phyloP scores from a whole-genome alignment of 2,888 invertebrate species.

The Ornithoptera priamus region DNA sequence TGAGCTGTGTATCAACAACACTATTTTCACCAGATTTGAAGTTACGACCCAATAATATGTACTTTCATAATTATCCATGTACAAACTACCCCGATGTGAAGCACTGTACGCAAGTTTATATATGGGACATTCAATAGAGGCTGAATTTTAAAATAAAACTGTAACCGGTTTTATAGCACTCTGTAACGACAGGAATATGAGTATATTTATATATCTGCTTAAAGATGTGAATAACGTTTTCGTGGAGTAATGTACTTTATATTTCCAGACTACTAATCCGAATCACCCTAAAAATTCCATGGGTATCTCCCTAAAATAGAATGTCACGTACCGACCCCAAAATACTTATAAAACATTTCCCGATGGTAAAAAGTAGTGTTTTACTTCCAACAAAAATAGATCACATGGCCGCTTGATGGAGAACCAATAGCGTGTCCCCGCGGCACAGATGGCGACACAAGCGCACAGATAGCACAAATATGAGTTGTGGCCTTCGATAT shows the following conservation, averaged over 20 bases:
- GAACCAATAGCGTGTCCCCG: conserved; percentile 75
- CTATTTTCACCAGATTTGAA: conserved; percentile 53
- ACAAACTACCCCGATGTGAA: background rate
- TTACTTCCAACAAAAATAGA: conserved; percentile 78
- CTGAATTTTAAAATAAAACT: background rate
- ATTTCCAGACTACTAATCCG: conserved; percentile 30
- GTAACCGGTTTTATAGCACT: background rate
- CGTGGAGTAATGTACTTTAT: conserved; percentile 31
- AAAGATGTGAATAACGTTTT: conserved; percentile 19
- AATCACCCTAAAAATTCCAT: conserved; percentile 44
- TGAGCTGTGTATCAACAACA: conserved; percentile 57
- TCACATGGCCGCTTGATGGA: conserved; percentile 75
- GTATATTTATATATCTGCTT: background rate
- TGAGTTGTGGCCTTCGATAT: conserved; percentile 79
- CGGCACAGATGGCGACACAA: conserved; percentile 77
- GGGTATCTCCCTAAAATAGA: conserved; percentile 52
- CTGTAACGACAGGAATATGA: background rate
- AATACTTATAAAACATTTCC: conserved; percentile 76
- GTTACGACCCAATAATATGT: conserved; percentile 27
- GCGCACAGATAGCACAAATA: conserved; percentile 78
- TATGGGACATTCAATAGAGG: background rate
- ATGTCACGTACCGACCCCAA: conserved; percentile 71
- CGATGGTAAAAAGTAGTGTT: conserved; percentile 72
- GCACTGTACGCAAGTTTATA: background rate
- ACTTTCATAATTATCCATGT: conserved; percentile 7